Percentiles rank a stretch among this genome's conserved stretches.
Conservation (phyloP, 1,140 invertebrate species). For the Drosophila rufa region DNA sequence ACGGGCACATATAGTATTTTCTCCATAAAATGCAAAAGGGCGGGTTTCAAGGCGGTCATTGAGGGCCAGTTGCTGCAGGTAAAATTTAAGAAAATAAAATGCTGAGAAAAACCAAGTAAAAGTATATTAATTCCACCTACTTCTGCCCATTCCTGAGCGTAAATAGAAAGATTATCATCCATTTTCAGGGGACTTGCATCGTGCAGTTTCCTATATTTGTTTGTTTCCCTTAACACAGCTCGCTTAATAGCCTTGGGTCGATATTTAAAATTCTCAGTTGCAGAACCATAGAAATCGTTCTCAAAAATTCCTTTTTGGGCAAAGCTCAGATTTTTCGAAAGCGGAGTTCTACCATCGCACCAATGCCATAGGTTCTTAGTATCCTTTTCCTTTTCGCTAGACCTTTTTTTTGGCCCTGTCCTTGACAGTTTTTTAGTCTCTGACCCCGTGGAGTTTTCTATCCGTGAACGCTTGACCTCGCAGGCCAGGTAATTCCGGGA, state of each 20-base stretch:
- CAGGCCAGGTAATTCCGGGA: conserved; percentile 17
- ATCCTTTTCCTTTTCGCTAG: background rate
- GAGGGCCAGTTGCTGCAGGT: conserved; percentile 45
- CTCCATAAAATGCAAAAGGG: conserved; percentile 57
- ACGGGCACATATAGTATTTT: conserved; percentile 86
- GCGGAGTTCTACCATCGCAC: background rate
- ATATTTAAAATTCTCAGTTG: background rate
- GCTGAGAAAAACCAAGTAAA: background rate
- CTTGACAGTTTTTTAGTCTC: background rate
- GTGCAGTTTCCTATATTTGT: conserved; percentile 49
- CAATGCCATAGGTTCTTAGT: background rate
- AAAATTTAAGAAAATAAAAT: background rate
- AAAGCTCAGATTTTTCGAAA: background rate
- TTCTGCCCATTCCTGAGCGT: conserved; percentile 67
- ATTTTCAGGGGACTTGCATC: conserved; percentile 23
- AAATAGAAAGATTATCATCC: conserved; percentile 13
- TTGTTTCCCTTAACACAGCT: conserved; percentile 25
- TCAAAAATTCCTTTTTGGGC: background rate
- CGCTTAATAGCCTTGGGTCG: background rate
- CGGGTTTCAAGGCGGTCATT: conserved; percentile 61
- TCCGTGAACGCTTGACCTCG: background rate
- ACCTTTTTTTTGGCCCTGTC: background rate
- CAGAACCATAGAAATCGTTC: background rate
- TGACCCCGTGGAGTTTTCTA: background rate
- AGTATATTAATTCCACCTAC: conserved; percentile 34